Evolutionary conservation across 2,797 vertebrate genomes (phyloP).

Genomic region (Echiichthys vipera): DNA sequence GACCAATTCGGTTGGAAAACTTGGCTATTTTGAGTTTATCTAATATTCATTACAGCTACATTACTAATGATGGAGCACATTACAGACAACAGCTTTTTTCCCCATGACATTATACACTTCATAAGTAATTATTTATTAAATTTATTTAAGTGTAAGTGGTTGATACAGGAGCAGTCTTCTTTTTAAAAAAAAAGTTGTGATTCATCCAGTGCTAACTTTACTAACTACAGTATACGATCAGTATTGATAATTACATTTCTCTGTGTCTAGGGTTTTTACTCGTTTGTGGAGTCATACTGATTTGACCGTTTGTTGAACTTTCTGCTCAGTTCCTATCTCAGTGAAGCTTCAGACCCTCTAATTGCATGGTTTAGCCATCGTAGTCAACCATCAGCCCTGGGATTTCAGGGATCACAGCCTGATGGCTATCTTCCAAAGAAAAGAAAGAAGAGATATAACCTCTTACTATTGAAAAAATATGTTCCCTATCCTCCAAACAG

Average conservation of each 20-base stretch:
- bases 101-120: neutral
- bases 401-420: constrained; percentile 54
- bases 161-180: neutral
- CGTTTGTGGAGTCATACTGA: neutral
- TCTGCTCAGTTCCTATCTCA: constrained; percentile 42
- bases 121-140: neutral
- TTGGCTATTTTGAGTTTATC: too few relatives aligned
- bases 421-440: constrained; percentile 53
- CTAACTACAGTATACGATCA: neutral
- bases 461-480: constrained; percentile 32
- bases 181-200: neutral
- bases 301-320: constrained; percentile 56
- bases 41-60: neutral
- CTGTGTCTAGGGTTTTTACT: constrained; percentile 1
- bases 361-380: constrained; percentile 60
- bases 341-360: constrained; percentile 67
- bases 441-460: constrained; percentile 33
- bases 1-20: too few relatives aligned
- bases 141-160: neutral
- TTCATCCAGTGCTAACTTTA: neutral
- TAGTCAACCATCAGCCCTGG: constrained; percentile 35
- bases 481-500: constrained; percentile 38
- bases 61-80: neutral
- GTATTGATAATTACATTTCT: neutral
- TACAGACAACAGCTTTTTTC: neutral